Evolutionary conservation across 1,140 invertebrate species (phyloP), one percentile per base, ranked within the genome.

Genomic region (Leptoteleia sp.): DNA sequence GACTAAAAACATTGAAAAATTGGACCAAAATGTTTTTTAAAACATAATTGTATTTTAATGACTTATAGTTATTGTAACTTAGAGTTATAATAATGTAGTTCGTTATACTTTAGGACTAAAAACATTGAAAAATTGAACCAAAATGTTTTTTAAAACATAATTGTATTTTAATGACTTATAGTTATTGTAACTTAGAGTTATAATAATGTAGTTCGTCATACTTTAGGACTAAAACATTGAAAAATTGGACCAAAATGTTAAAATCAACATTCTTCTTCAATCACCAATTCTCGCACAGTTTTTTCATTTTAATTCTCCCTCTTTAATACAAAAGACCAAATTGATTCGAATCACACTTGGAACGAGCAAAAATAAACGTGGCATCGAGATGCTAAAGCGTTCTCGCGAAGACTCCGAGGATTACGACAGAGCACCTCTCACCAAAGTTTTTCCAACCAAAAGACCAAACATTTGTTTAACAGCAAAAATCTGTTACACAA

Each of bases 401-500:
- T 45, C 15, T 38, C 50, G 48, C 13, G 8, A 19, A 76, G 55
- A 38, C 47, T 25, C 59, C 64, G 37, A 67, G 25, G 47, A 72
- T 81, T 79, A 67, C 76, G 65, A 73, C 80, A 81, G 27, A 67
- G 52, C 40, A 48, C 62, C 80, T 81, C 76, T 79, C 71, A 76
- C 61, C 55, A 48, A 68, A 57, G 33, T 67, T 52, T 31, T 42
- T 72, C 59, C 61, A 71, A 77, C 68, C 54, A 25, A 61, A 33
- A 37, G 11, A 17, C 4, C 19, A 57, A 57, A 38, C 31, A 13
- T 37, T 25, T 37, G 35, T 35, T 4, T 25, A 19, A 9, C 6
- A 19, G 29, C 25, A n/a, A 9, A 9, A 25, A 40, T 8, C 37
- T 42, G 12, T 16, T n/a, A 13, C 13, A 15, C 16, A 19, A 25